These are phyloP conservation scores for Piprites chloris DNA, from an alignment of 2,113 vertebrate genomes.

Conservation along the genomic window DNA sequence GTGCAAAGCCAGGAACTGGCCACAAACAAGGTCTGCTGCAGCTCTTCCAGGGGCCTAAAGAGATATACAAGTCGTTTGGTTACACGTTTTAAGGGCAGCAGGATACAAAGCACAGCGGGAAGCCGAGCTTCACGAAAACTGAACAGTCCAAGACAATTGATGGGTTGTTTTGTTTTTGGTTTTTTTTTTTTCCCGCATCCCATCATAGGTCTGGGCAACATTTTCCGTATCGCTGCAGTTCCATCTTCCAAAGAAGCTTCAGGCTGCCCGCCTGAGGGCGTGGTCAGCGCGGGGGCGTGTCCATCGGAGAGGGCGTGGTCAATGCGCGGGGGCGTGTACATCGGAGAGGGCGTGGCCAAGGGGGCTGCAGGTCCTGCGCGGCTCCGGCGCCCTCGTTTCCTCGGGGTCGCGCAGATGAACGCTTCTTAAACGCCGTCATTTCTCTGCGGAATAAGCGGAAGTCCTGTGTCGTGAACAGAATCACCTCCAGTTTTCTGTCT, in stretches of 20 bases:
- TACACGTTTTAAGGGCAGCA: accelerated
- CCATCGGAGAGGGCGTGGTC: accelerated
- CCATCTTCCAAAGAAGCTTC: neutral
- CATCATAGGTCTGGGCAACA: accelerated
- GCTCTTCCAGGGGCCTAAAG: constrained; percentile 92
- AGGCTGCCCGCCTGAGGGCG: too few relatives aligned
- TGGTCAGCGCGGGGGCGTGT: too few relatives aligned
- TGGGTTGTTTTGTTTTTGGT: too few relatives aligned
- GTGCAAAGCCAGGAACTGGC: constrained; percentile 87
- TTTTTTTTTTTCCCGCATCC: too few relatives aligned
- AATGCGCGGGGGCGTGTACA: neutral
- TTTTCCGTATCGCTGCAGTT: neutral
- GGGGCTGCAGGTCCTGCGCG: too few relatives aligned
- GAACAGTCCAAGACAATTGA: accelerated
- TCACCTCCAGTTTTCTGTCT: accelerated
- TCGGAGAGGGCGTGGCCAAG: accelerated
- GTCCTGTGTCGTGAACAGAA: accelerated
- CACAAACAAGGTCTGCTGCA: constrained; percentile 89
- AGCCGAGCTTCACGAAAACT: neutral
- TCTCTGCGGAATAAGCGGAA: accelerated
- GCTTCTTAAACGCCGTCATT: neutral
- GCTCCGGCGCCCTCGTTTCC: too few relatives aligned
- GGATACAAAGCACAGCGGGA: neutral
- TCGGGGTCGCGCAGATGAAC: accelerated
- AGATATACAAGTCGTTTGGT: neutral